Evolutionary conservation across 2,888 invertebrate genomes (phyloP), one percentile per base, ranked within the genome.

Genomic region (Cephalotes varians): DNA sequence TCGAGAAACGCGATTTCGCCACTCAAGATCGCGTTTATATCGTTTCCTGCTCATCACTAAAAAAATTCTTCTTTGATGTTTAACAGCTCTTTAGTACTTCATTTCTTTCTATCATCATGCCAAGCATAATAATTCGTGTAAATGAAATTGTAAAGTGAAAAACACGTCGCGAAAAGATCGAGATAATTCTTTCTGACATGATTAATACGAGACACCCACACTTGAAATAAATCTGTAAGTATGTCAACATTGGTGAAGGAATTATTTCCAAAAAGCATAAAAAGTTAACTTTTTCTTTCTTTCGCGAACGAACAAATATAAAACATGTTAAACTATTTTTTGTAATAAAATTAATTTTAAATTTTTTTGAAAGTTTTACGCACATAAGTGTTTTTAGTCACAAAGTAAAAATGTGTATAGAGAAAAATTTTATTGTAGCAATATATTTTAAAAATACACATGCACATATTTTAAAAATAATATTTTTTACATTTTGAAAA

Each of bases 91-190:
- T 69, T n/a, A 21, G 18, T n/a, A n/a, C 12, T 56, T 31, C 15
- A 77, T 54, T 77, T 69, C 25, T 56, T 31, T 34, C 6, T 25
- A 56, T 56, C 12, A 31, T 44, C n/a, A 25, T 40, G 21, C 9
- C 77, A 21, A 79, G 56, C 34, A 47, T 10, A 67, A 18, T n/a
- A n/a, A n/a, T n/a, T 28, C 69, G 18, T 25, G 44, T 77, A 69
- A 44, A 69, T 18, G 56, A 10, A 44, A 54, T 69, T 69, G 44
- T 31, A 34, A 18, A 9, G 34, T 69, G 56, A 69, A 69, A 79
- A 47, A 77, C 56, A 44, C 21, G 21, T 77, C 18, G 44, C 21
- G 56, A 56, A n/a, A 15, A 44, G 31, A 15, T 64, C 25, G 47
- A 62, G 34, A 34, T 51, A 15, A 40, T 21, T 54, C 67, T 65